Evolutionary conservation across 2,113 vertebrate genomes (phyloP), one percentile per base, ranked within the genome.

Genomic region (Camelus bactrianus): DNA sequence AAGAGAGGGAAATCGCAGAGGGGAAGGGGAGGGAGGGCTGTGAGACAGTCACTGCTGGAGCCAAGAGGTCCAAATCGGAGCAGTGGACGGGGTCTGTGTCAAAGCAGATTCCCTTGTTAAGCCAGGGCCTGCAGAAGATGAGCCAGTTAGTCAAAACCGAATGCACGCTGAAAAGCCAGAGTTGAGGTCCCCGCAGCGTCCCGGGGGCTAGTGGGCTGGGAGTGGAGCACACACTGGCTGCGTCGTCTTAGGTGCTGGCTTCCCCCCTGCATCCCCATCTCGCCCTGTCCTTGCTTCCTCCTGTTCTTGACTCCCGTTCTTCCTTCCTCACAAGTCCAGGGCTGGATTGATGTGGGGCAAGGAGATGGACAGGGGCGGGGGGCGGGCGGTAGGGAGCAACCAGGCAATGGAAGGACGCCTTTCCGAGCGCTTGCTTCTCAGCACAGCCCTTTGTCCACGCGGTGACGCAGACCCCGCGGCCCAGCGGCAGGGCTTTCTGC

Each of bases 211-310:
- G 35, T 72, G 35, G 2, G 5, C 46, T n/a, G 24, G 11, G 19
- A 9, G 6, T 3, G n/a, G 67, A 70, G 64, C 67, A 17, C 35
- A 13, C 11, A 1, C 2, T 2, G 32, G 54, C 65, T 50, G 42
- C 4, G 2, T 24, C 50, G 9, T 8, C 60, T 50, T 7, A 5
- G 67, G 10, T 5, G 2, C 54, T 20, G 62, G 32, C 54, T 7
- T 2, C 54, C 24, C 14, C 16, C 48, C 60, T 6, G 38, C 54
- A 1, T 6, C 42, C 28, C 4, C 0, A 0, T 35, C 75, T 50
- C 13, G 2, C 62, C 35, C 24, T 1, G 38, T 42, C 38, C 4
- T 42, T 42, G 4, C 38, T 42, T 42, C 38, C 38, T 42, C 38
- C 38, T 42, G 38, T 42, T 35, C 50, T 17, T 2, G 32, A 38